Conservation (phyloP, 2,888 invertebrate genomes). For the Cybosia mesomella region DNA sequence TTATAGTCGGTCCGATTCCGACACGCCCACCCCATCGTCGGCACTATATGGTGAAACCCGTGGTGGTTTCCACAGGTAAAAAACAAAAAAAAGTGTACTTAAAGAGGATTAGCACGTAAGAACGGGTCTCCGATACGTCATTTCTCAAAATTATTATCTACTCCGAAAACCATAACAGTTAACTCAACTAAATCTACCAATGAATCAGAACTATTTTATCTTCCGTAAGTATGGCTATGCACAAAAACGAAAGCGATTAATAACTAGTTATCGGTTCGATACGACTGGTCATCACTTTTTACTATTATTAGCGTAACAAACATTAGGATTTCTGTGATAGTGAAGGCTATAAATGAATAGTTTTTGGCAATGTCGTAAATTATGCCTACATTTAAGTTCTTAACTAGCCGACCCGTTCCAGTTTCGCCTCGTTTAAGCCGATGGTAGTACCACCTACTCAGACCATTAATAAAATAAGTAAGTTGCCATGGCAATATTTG, state of each 20-base stretch:
- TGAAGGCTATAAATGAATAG: slow-evolving; percentile 16
- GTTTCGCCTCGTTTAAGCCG: neutral
- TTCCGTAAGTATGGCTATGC: slow-evolving; percentile 38
- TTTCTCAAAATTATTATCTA: slow-evolving; percentile 1
- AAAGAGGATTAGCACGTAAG: neutral
- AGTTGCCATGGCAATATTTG: too few species aligned
- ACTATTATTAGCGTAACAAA: slow-evolving; percentile 25
- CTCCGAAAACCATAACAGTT: neutral
- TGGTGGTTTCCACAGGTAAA: too few species aligned
- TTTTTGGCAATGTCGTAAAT: slow-evolving; percentile 9
- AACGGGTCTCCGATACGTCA: neutral
- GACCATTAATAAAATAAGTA: neutral
- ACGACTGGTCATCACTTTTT: slow-evolving; percentile 50
- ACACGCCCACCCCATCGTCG: too few species aligned
- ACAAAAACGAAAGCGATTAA: slow-evolving; percentile 54
- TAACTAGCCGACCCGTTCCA: neutral
- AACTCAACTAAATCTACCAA: slow-evolving; percentile 23
- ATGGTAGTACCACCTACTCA: neutral
- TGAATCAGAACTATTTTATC: slow-evolving; percentile 42
- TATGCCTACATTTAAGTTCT: slow-evolving; percentile 7
- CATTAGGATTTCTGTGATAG: slow-evolving; percentile 18
- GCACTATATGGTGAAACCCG: too few species aligned
- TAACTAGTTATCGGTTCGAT: slow-evolving; percentile 40
- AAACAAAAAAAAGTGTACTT: too few species aligned
- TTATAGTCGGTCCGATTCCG: too few species aligned